phyloP scores from a whole-genome alignment of 2,797 vertebrate species.

The Tenualosa ilisha region DNA sequence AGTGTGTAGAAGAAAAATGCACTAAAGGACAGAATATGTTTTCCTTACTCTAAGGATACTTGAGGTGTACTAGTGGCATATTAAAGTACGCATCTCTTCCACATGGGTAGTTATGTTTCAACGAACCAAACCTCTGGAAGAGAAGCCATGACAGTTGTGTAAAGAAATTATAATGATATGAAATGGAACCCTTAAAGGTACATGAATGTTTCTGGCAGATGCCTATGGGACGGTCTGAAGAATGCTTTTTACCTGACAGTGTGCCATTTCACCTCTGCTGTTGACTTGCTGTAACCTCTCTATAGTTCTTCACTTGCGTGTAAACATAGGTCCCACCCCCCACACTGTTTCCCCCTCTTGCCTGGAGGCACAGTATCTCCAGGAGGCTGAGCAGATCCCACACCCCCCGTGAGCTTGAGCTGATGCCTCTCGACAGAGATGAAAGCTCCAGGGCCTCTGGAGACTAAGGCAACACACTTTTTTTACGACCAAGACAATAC shows the following conservation, averaged over 20 bases:
- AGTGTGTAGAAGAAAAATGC: no score
- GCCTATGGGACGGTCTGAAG: neutral
- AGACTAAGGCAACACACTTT: conserved; percentile 2
- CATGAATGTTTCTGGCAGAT: neutral
- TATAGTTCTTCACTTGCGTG: neutral
- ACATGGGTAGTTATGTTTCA: neutral
- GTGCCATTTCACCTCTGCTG: neutral
- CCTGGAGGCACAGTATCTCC: conserved; percentile 3
- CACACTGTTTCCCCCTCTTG: conserved; percentile 7
- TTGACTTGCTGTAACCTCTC: neutral
- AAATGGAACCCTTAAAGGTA: neutral
- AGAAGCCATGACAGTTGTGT: no score
- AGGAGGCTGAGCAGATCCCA: conserved; percentile 15
- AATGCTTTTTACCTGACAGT: neutral
- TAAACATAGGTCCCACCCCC: conserved; percentile 1
- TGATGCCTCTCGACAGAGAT: conserved; percentile 20
- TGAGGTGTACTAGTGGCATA: no score
- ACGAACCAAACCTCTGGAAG: neutral
- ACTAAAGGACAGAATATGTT: no score
- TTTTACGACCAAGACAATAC: conserved; percentile 15
- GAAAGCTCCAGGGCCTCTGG: conserved; percentile 1
- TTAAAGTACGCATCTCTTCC: no score
- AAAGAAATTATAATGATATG: no score
- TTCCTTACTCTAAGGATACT: no score
- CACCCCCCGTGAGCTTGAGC: conserved; percentile 1